Base-by-base conservation (phyloP, 2,113 vertebrate genomes). In the Verasper variegatus region DNA sequence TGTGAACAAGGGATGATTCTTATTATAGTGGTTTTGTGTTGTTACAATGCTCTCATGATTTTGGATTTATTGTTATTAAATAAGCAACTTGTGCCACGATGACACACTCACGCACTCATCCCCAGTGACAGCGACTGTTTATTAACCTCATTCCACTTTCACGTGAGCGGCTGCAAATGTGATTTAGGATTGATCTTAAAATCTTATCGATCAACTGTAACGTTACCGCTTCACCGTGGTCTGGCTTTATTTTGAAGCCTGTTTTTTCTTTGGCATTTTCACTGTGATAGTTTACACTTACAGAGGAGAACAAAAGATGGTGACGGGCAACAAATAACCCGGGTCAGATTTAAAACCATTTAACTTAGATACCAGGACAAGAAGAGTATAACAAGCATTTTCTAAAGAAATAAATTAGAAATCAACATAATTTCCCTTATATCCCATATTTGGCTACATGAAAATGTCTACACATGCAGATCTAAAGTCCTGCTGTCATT, bases 121-220 rank as follows among this genome's bases (percentile, higher is more conserved):
- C 20, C 51, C 20, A 4, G 51, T 54, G 51, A n/a, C 51, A 21
- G 18, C 15, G 5, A 49, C 14, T 49, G 45, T 49, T 49, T 49
- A 49, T n/a, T 54, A 10, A n/a, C 51, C 51, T 54, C 51, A 21
- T n/a, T n/a, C 51, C 20, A 10, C 51, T 54, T 54, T 54, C 24
- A 63, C 42, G 21, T 42, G 40, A 42, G 40, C 40, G 40, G 40
- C 40, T 42, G 11, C 12, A 42, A 11, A 42, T 40, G 40, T 47
- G 24, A 73, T 64, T 68, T 26, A 15, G 20, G 45, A 77, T 84
- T 60, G 37, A 68, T 69, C 74, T 72, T 3, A 56, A 81, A 78
- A 67, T 21, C 31, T 0, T 71, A 74, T 81, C 27, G 42, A 79
- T 78, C 47, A 31, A 8, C 17, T 4, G 24, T 59, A 67, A 68